These are phyloP conservation scores for Aldrovandia affinis DNA, from an alignment of 2,797 vertebrate species.

Conservation along the genomic window DNA sequence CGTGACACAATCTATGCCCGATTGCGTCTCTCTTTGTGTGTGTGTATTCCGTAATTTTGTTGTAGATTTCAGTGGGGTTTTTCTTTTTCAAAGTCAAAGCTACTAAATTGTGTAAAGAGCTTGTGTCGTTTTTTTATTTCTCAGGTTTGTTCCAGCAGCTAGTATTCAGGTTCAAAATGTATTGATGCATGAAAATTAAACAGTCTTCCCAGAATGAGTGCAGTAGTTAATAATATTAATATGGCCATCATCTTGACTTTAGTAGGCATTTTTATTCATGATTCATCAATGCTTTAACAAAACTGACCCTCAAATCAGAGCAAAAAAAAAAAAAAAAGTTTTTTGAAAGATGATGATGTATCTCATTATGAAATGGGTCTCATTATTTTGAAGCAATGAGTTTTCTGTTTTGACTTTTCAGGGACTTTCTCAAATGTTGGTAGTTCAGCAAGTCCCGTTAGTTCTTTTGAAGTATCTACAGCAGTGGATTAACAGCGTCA, in stretches of 20 bases:
- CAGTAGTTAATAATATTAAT: neutral
- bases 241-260: neutral
- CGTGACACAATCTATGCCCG: conserved; percentile 31
- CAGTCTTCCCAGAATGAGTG: neutral
- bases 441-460: neutral
- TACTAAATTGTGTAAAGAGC: conserved; percentile 30
- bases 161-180: conserved; percentile 5
- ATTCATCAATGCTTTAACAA: neutral
- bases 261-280: neutral
- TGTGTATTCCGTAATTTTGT: conserved; percentile 5
- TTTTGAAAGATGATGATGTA: neutral
- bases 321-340: neutral
- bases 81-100: conserved; percentile 21
- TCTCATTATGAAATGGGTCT: neutral
- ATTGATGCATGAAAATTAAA: conserved; percentile 20
- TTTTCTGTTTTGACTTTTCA: neutral
- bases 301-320: neutral
- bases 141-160: neutral
- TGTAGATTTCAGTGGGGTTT: conserved; percentile 32
- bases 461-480: neutral
- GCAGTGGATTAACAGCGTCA: neutral
- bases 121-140: conserved; percentile 1
- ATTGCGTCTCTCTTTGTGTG: conserved; percentile 29
- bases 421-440: no score
- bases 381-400: neutral